Base-by-base conservation (phyloP, 2,113 vertebrate genomes). In the Procavia capensis region DNA sequence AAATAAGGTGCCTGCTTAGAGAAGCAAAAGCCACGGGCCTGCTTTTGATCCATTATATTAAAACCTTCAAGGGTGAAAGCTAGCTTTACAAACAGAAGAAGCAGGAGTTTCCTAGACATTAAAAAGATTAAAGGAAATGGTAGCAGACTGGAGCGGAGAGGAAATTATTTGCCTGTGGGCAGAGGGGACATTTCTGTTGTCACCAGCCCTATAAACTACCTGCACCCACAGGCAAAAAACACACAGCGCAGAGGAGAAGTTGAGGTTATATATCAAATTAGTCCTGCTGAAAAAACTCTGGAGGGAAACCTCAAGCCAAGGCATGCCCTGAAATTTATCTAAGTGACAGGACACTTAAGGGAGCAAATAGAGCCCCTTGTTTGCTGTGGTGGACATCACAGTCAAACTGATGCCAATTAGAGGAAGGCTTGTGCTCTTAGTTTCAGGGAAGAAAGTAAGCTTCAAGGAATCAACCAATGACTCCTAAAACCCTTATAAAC, bases 181-280 rank as follows among this genome's bases (percentile, higher is more conserved):
- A 19, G 70, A 93, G 59, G 95, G 63, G 96, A 96, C 96, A 93
- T 95, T 95, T 93, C 94, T 72, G 89, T 95, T 93, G 94, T 96
- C 97, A 97, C 96, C 96, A 80, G 89, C 76, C 91, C 94, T 91
- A 97, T 97, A 97, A 97, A 97, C 93, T 50, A 97, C 89, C 89
- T 88, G 95, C 59, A 95, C 80, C 93, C 94, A 96, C 9, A 1
- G 83, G 76, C 94, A 79, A 91, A 87, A 83, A 93, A 91, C 3
- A 0, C 75, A 64, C 63, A 61, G 31, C 89, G 91, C 94, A 96
- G 86, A 96, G 91, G 89, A 95, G 88, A 94, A 97, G 75, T 80
- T 84, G 93, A 96, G 59, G 93, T 76, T 72, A 93, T 97, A 89
- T 61, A 97, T 97, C 97, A 96, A 93, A 94, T 93, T 81, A 94